Percentiles rank a stretch among this genome's conserved stretches.
Conservation (phyloP, 2,797 vertebrate species). For the Tympanoctomys barrerae region DNA sequence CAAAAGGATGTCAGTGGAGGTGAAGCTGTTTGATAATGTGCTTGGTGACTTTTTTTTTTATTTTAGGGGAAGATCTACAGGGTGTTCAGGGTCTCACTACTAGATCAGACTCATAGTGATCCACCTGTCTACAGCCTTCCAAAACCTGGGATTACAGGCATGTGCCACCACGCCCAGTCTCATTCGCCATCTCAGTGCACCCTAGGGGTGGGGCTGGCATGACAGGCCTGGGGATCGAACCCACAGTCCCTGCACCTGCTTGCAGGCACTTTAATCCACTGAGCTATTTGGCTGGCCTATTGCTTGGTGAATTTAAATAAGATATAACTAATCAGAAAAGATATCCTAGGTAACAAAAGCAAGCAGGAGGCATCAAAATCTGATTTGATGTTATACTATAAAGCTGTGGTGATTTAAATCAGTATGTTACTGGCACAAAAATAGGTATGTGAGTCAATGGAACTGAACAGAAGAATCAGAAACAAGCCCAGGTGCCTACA, state of each 20-base stretch:
- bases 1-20: background rate
- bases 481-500: background rate
- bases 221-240: too few species aligned
- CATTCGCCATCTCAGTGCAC: too few species aligned
- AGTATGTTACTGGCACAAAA: background rate
- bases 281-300: too few species aligned
- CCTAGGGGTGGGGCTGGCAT: too few species aligned
- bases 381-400: background rate
- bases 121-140: too few species aligned
- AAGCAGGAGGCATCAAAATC: background rate
- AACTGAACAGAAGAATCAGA: background rate
- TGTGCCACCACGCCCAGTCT: too few species aligned
- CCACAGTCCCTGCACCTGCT: too few species aligned
- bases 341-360: background rate
- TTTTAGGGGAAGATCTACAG: too few species aligned
- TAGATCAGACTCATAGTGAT: too few species aligned
- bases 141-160: too few species aligned
- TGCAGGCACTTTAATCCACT: too few species aligned
- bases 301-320: background rate
- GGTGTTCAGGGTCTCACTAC: too few species aligned
- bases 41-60: background rate
- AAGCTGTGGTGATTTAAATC: background rate
- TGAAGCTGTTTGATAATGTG: background rate
- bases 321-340: background rate
- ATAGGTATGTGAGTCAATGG: background rate